phyloP scores from a whole-genome alignment of 2,797 vertebrate genomes.

The Pitangus sulphuratus region DNA sequence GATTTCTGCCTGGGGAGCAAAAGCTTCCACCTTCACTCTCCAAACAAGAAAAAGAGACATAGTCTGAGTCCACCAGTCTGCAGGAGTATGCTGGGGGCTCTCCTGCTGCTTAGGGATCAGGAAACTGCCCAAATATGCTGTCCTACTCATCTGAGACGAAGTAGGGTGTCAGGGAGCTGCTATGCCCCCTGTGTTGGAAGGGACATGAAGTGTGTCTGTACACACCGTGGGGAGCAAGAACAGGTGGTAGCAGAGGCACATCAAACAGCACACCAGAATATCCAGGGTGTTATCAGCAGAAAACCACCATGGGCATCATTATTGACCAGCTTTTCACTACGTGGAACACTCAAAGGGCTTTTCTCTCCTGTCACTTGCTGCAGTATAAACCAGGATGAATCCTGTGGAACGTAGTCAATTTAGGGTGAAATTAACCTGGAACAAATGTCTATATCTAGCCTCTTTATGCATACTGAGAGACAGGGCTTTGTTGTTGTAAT shows the following conservation, averaged over 20 bases:
- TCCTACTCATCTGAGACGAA: background rate
- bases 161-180: background rate
- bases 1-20: background rate
- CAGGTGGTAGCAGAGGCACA: background rate
- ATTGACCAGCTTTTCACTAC: fast-evolving
- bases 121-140: background rate
- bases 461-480: background rate
- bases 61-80: background rate
- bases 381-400: background rate
- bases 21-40: background rate
- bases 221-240: background rate
- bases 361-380: background rate
- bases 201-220: background rate
- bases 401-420: background rate
- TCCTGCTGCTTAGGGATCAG: background rate
- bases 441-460: background rate
- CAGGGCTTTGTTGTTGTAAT: slow-evolving; percentile 33
- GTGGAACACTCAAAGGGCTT: background rate
- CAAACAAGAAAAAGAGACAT: background rate
- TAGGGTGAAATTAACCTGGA: background rate
- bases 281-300: background rate
- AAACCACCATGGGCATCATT: background rate
- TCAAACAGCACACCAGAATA: background rate
- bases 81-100: background rate
- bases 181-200: background rate